Evolutionary conservation across 2,888 invertebrate species (phyloP).

Genomic region (Tolmerus cingulatus): DNA sequence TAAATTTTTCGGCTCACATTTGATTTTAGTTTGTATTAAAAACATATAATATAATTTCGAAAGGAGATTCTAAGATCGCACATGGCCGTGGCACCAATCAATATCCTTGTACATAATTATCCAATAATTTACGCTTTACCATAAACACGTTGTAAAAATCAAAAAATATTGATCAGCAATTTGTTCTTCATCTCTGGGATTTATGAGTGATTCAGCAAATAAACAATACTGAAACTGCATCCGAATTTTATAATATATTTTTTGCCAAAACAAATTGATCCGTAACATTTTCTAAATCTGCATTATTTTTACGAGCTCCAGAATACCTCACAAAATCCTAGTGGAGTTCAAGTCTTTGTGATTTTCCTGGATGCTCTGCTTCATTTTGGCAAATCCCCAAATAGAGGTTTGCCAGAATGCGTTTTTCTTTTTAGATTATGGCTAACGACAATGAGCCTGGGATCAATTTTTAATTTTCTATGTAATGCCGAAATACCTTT

Average conservation of each 20-base stretch:
- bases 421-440: not conserved
- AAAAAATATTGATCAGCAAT: not conserved
- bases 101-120: not conserved
- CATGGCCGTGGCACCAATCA: not conserved
- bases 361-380: not conserved
- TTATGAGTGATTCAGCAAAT: not conserved
- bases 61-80: not conserved
- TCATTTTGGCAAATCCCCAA: not conserved
- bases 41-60: not conserved
- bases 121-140: not conserved
- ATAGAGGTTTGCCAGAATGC: not conserved
- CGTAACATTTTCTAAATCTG: not conserved
- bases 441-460: not conserved
- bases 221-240: not conserved
- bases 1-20: no score
- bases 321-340: not conserved
- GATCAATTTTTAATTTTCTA: not conserved
- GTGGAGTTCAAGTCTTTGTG: not conserved
- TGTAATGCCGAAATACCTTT: not conserved
- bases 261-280: not conserved
- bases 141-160: not conserved
- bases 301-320: not conserved
- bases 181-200: no score
- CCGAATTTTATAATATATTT: no score
- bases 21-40: not conserved